Base-by-base conservation (phyloP, 2,113 vertebrate species). In the Ammospiza caudacuta region DNA sequence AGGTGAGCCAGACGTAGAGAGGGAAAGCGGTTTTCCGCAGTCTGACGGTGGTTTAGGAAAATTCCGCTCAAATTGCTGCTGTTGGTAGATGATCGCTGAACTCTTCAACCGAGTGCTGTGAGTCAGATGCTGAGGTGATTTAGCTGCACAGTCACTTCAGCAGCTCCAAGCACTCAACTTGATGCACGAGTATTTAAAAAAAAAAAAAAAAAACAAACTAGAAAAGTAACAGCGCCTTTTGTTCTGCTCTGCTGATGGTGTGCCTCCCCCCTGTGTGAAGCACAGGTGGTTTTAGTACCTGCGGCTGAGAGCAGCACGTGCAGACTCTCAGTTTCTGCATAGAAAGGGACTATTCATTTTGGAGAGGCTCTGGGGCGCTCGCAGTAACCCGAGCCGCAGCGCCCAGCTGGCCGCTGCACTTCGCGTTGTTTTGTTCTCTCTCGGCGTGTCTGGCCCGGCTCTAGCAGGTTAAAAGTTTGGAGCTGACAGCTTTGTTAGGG, bases 401-500 rank as follows among this genome's bases (percentile, higher is more conserved):
- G 1, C 37, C 2, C 58, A 37, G 91, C 75, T 16, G 28, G 31
- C 55, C 19, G 0, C 47, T 2, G 59, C 27, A 0, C 54, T 74
- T 9, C 10, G 7, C 12, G 3, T 6, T 33, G 74, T 47, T 79
- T 43, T 68, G 62, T 76, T 64, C 52, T 79, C 16, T 74, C 49
- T 46, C 3, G 0, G 4, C 28, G 66, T 5, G 20, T 7, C 47
- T 25, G 81, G 72, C 46, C 1, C 3, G 2, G 33, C 61, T 24
- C 14, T 2, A 0, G 12, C 4, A 33, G 29, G 25, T 2, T 10
- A 2, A 59, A 31, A 54, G 11, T 64, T 28, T 10, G 0, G n/a
- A 31, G 9, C 0, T 9, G 29, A 20, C 41, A 16, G 39, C 28
- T 93, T 69, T 28, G 46, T 28, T 19, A 0, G 9, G 33, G 12